Evolutionary conservation across 2,888 invertebrate genomes (phyloP).

Genomic region (Plagodis dolabraria): DNA sequence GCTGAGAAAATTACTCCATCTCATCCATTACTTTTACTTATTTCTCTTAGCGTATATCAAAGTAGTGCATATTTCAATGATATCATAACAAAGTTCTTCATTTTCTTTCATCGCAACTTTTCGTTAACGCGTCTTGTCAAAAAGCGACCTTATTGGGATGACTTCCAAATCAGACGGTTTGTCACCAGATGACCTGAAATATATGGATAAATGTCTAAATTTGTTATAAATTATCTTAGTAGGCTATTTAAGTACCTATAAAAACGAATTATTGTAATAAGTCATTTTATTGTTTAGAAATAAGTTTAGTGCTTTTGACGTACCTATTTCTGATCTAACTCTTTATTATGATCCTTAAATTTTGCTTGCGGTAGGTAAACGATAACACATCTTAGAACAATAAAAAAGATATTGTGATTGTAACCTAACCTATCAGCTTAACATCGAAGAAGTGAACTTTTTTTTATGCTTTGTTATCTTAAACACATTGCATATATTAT

Average conservation of each 20-base stretch:
- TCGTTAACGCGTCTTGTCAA: slow-evolving; percentile 39
- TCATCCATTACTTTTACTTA: slow-evolving; percentile 20
- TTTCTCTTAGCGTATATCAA: slow-evolving; percentile 26
- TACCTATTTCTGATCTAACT: not conserved
- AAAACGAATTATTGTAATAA: slow-evolving; percentile 74
- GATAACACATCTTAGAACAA: too few species aligned
- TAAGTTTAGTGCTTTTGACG: slow-evolving; percentile 7
- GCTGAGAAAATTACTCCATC: slow-evolving; percentile 33
- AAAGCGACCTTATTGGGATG: slow-evolving; percentile 44
- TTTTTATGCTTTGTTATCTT: too few species aligned
- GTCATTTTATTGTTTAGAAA: slow-evolving; percentile 23
- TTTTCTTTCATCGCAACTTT: slow-evolving; percentile 43
- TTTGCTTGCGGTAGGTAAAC: too few species aligned
- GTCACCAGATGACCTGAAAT: slow-evolving; percentile 68
- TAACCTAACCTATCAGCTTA: too few species aligned
- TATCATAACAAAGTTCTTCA: slow-evolving; percentile 39
- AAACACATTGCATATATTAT: too few species aligned
- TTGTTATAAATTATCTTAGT: slow-evolving; percentile 12
- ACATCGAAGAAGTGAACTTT: too few species aligned
- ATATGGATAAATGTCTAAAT: slow-evolving; percentile 17
- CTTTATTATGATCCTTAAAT: not conserved
- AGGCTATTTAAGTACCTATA: slow-evolving; percentile 40
- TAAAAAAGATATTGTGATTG: too few species aligned
- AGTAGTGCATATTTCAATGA: slow-evolving; percentile 35
- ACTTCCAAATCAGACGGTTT: slow-evolving; percentile 50